Conservation (phyloP, 1,140 invertebrate species). For the Amyelois transitella region DNA sequence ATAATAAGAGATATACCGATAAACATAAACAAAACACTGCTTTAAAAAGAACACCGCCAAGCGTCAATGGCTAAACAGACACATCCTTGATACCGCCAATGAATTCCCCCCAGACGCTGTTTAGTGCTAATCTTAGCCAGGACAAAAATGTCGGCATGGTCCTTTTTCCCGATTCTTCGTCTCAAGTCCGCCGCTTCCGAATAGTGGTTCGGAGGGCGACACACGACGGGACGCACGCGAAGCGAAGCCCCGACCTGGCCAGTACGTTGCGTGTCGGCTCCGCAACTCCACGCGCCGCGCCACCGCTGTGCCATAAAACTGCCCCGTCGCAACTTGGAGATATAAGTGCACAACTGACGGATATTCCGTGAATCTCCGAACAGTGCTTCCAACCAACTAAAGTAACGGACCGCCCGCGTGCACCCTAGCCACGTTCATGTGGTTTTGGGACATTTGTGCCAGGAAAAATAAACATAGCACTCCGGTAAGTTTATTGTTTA, state of each 20-base stretch:
- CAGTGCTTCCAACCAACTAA: constrained; percentile 41
- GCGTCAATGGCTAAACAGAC: not conserved
- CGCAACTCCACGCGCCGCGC: constrained; percentile 34
- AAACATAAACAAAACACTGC: too few relatives aligned
- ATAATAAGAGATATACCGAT: too few relatives aligned
- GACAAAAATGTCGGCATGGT: constrained; percentile 63
- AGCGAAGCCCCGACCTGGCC: constrained; percentile 26
- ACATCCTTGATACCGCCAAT: constrained; percentile 20
- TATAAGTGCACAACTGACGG: constrained; percentile 45
- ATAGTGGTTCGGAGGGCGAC: not conserved
- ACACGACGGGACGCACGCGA: constrained; percentile 19
- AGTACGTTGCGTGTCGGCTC: constrained; percentile 12
- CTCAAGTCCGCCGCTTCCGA: constrained; percentile 37
- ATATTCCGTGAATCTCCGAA: constrained; percentile 41
- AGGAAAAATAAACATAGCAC: constrained; percentile 63
- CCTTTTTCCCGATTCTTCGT: constrained; percentile 62
- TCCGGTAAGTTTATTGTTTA: constrained; percentile 50
- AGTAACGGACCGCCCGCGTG: constrained; percentile 41
- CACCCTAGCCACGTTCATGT: constrained; percentile 48
- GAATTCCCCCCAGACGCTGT: constrained; percentile 44
- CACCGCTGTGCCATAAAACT: constrained; percentile 21
- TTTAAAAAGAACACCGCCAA: too few relatives aligned
- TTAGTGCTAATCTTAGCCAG: constrained; percentile 65
- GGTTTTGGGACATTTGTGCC: constrained; percentile 43
- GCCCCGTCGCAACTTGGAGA: constrained; percentile 39